phyloP scores from a whole-genome alignment of 2,797 vertebrate genomes.

The Enteromius mattozi region DNA sequence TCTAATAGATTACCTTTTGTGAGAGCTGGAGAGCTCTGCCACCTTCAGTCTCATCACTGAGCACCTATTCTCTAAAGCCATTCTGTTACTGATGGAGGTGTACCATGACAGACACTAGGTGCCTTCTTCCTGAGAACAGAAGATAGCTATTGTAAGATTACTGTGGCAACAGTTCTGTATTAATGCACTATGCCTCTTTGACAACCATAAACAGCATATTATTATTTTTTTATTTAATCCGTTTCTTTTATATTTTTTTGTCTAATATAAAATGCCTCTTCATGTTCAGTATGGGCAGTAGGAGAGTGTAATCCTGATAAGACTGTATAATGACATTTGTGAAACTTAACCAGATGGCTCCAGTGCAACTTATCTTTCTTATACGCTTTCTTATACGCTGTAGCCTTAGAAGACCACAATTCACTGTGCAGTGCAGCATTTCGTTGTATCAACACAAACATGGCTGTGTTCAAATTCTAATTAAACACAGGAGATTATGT shows the following conservation, averaged over 20 bases:
- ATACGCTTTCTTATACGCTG: constrained; percentile 1
- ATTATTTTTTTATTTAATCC: not conserved
- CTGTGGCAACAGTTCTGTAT: not conserved
- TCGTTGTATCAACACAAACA: constrained; percentile 40
- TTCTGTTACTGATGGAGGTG: constrained; percentile 60
- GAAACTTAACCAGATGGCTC: constrained; percentile 19
- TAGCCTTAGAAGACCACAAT: constrained; percentile 15
- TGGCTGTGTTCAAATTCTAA: constrained; percentile 45
- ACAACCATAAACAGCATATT: not conserved
- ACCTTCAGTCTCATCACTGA: constrained; percentile 52
- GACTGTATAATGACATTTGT: not conserved
- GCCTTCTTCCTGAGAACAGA: constrained; percentile 1
- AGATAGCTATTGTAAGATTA: too few relatives aligned
- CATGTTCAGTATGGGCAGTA: not conserved
- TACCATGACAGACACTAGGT: constrained; percentile 46
- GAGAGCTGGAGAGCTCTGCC: constrained; percentile 55
- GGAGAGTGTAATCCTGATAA: constrained; percentile 1
- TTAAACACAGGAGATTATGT: constrained; percentile 53
- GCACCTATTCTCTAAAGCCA: constrained; percentile 60
- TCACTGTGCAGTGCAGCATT: not conserved
- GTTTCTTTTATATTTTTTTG: not conserved
- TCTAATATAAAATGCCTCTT: not conserved
- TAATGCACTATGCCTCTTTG: not conserved
- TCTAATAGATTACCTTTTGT: constrained; percentile 50
- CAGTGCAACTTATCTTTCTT: constrained; percentile 10